These are phyloP conservation scores for Alethe diademata DNA, from an alignment of 2,113 vertebrate genomes.

Conservation along the genomic window DNA sequence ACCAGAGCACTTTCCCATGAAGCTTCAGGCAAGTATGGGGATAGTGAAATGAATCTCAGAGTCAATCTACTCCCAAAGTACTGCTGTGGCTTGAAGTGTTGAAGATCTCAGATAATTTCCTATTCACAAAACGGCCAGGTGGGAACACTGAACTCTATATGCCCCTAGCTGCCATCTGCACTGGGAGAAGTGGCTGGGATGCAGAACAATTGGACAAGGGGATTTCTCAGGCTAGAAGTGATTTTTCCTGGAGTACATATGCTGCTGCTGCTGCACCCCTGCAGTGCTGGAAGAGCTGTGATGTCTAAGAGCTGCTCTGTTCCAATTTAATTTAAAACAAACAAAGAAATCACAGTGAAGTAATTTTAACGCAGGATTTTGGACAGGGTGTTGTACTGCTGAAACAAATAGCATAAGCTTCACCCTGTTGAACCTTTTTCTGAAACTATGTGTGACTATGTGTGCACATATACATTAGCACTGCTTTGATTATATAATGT, in stretches of 20 bases:
- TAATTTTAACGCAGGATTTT: background rate
- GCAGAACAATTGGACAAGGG: background rate
- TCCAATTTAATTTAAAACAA: slow-evolving; percentile 7
- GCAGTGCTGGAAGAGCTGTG: background rate
- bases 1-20: background rate
- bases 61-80: background rate
- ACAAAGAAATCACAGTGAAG: background rate
- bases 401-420: slow-evolving; percentile 8
- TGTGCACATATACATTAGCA: background rate
- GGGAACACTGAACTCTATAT: background rate
- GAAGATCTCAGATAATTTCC: background rate
- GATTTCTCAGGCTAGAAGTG: background rate
- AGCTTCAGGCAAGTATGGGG: background rate
- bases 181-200: background rate
- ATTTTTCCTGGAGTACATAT: background rate
- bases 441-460: background rate
- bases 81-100: background rate
- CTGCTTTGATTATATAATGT: slow-evolving; percentile 46
- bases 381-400: background rate
- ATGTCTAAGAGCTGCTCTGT: background rate
- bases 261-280: background rate
- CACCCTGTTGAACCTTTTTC: background rate
- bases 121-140: background rate
- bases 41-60: background rate
- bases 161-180: background rate